Evolutionary conservation across 1,140 invertebrate genomes (phyloP).

Genomic region (Philaenus spumarius): DNA sequence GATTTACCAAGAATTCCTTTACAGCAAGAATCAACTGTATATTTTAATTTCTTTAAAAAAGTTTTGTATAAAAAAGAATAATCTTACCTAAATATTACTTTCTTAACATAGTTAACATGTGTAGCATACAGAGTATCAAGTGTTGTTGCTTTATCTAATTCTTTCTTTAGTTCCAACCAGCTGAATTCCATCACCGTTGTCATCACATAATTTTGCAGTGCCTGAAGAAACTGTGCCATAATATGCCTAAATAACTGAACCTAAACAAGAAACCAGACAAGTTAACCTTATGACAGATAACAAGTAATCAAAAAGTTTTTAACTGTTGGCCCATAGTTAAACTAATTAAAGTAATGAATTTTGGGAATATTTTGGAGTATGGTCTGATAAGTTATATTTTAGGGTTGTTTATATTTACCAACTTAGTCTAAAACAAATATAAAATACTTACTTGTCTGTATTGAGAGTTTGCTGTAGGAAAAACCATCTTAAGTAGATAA

Average conservation of each 20-base stretch:
- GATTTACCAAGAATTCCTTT: background rate
- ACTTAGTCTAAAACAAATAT: too few species aligned
- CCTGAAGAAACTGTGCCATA: constrained; percentile 63
- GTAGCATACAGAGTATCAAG: constrained; percentile 59
- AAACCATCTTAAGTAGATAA: constrained; percentile 39
- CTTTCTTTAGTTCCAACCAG: constrained; percentile 61
- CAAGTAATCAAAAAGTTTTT: too few species aligned
- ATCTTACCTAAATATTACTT: background rate
- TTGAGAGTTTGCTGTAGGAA: constrained; percentile 31
- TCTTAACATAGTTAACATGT: constrained; percentile 59
- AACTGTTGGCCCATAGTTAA: too few species aligned
- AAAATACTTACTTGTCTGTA: constrained; percentile 39
- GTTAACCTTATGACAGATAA: too few species aligned
- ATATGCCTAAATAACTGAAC: constrained; percentile 60
- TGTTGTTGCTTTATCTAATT: constrained; percentile 51
- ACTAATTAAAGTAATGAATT: too few species aligned
- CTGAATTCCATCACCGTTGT: constrained; percentile 60
- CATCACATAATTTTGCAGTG: constrained; percentile 62
- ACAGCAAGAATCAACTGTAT: background rate
- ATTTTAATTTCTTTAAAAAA: background rate
- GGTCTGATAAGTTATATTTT: too few species aligned
- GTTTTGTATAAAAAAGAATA: background rate
- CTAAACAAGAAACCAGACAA: constrained; percentile 22
- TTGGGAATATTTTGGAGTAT: too few species aligned
- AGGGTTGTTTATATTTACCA: too few species aligned